A percentile compares a stretch with the other conserved stretches of the same genome.
These are phyloP conservation scores for Medauroidea extradentata DNA, from an alignment of 1,140 invertebrate genomes.

Conservation along the genomic window DNA sequence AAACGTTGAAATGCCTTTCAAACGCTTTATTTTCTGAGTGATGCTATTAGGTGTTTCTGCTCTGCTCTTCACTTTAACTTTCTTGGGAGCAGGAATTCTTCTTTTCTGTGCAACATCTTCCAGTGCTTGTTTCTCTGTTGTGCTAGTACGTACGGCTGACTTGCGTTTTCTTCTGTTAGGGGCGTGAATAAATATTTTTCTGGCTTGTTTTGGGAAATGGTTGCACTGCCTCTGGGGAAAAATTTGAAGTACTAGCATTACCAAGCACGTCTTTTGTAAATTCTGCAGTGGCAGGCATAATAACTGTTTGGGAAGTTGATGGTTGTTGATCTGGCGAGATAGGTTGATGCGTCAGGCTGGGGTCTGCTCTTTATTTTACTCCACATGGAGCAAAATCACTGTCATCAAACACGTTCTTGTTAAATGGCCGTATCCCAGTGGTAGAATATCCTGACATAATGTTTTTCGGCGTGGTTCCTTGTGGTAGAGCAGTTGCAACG, in stretches of 20 bases:
- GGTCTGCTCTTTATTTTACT: no score
- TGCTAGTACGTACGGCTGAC: conserved; percentile 30
- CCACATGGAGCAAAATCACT: conserved; percentile 33
- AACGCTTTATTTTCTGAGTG: conserved; percentile 13
- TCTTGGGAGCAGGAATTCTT: conserved; percentile 8
- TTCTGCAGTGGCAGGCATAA: no score
- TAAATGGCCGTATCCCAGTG: conserved; percentile 35
- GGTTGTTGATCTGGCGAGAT: no score
- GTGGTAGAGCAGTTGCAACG: conserved; percentile 15
- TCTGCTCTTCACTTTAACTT: conserved; percentile 8
- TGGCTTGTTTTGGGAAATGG: conserved; percentile 18
- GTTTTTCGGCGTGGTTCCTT: conserved; percentile 10
- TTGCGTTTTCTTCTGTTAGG: no score
- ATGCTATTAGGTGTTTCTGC: conserved; percentile 13
- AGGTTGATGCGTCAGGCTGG: no score
- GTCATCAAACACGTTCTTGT: conserved; percentile 35
- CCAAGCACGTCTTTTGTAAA: no score
- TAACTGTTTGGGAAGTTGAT: no score
- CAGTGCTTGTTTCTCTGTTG: conserved; percentile 24
- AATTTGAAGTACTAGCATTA: background rate
- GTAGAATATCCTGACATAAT: conserved; percentile 12
- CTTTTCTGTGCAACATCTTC: conserved; percentile 7
- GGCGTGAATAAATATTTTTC: background rate
- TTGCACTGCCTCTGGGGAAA: conserved; percentile 12
- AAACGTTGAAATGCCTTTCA: conserved; percentile 9